A percentile compares a stretch with the other conserved stretches of the same genome.
phyloP scores from a whole-genome alignment of 2,797 vertebrate genomes.

The Malurus splendens region DNA sequence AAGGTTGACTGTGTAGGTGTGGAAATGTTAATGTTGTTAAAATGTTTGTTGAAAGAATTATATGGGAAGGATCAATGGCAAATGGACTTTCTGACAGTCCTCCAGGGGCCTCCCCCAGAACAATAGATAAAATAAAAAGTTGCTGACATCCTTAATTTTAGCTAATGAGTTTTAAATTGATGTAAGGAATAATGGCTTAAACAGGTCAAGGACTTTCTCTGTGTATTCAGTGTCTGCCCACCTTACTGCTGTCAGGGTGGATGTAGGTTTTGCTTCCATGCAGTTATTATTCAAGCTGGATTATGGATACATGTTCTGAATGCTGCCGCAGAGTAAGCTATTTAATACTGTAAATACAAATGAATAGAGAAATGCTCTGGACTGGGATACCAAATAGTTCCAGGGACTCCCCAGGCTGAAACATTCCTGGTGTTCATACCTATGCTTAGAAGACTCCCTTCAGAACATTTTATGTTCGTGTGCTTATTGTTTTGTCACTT shows the following conservation, averaged over 20 bases:
- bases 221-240: neutral
- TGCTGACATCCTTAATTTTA: conserved; percentile 6
- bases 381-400: neutral
- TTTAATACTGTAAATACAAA: neutral
- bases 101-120: neutral
- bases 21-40: conserved; percentile 7
- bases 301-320: neutral
- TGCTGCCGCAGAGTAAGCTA: neutral
- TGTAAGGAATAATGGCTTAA: conserved; percentile 12
- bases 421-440: neutral
- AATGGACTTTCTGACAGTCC: neutral
- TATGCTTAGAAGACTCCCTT: neutral
- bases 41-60: neutral
- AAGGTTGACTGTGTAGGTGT: neutral
- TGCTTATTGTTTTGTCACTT: neutral
- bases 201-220: conserved; percentile 18
- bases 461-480: neutral
- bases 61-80: neutral
- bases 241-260: neutral
- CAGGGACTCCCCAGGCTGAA: neutral
- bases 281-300: neutral
- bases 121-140: neutral
- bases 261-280: conserved; percentile 15
- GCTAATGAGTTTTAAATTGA: conserved; percentile 3
- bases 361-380: neutral